Conservation (phyloP, 2,797 vertebrate species). For the Hoplostethus atlanticus region DNA sequence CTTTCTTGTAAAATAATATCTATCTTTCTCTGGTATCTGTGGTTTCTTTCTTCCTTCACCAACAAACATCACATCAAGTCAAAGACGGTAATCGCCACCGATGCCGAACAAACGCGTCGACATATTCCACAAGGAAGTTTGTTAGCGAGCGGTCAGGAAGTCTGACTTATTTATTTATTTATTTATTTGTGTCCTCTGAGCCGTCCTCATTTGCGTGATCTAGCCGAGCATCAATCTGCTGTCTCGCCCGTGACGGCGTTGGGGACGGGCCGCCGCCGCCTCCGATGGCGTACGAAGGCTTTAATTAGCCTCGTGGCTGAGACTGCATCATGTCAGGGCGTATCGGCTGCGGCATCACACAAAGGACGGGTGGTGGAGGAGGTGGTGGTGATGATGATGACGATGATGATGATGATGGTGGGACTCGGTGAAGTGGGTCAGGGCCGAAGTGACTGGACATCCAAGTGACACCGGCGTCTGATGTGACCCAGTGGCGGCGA, state of each 20-base stretch:
- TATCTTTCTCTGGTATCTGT: too few species aligned
- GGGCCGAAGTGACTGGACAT: constrained; percentile 71
- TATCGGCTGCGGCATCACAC: constrained; percentile 42
- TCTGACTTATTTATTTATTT: constrained; percentile 33
- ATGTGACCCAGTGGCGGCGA: constrained; percentile 71
- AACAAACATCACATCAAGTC: background rate
- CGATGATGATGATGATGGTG: background rate
- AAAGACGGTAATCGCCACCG: background rate
- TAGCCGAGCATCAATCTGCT: constrained; percentile 78
- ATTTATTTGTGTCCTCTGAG: too few species aligned
- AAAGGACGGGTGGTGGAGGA: constrained; percentile 16
- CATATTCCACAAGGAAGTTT: constrained; percentile 46
- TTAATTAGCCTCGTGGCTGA: constrained; percentile 74
- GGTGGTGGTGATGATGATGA: constrained; percentile 35
- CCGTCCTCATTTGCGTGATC: constrained; percentile 80
- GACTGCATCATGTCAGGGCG: constrained; percentile 70
- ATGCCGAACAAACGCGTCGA: constrained; percentile 6
- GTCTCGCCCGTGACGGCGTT: constrained; percentile 51
- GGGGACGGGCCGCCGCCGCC: too few species aligned
- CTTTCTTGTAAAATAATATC: background rate
- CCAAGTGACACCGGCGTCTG: constrained; percentile 63
- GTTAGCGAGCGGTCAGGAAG: constrained; percentile 38
- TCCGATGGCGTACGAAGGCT: constrained; percentile 32
- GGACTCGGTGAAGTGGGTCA: constrained; percentile 78
- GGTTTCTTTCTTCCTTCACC: too few species aligned